phyloP scores from a whole-genome alignment of 1,140 invertebrate species.

The Zaprionus inermis region DNA sequence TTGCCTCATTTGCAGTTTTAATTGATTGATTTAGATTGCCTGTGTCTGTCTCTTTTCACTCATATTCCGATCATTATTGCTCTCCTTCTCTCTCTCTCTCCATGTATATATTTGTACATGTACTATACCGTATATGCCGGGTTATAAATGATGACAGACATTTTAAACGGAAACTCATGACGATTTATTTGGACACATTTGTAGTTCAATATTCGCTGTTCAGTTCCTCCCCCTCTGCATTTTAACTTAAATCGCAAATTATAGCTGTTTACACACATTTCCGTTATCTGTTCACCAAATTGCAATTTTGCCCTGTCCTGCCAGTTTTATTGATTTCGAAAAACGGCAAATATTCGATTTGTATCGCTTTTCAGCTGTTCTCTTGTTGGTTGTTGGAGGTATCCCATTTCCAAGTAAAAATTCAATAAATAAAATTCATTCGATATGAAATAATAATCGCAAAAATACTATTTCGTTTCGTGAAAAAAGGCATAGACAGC shows the following conservation, averaged over 20 bases:
- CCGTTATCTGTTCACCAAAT: conserved; percentile 3
- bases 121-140: neutral
- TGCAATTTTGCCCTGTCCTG: neutral
- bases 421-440: conserved; percentile 41
- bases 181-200: conserved; percentile 42
- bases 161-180: conserved; percentile 56
- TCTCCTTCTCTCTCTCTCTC: neutral
- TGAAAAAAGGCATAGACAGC: conserved; percentile 42
- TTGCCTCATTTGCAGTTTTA: conserved; percentile 59
- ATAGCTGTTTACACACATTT: conserved; percentile 44
- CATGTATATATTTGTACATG: neutral
- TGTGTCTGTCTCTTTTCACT: neutral
- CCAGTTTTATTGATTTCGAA: conserved; percentile 33
- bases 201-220: neutral
- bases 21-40: conserved; percentile 62
- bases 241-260: conserved; percentile 38
- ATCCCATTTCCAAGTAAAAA: neutral
- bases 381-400: neutral
- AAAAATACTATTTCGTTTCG: conserved; percentile 60
- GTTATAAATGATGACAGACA: conserved; percentile 20
- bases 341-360: neutral
- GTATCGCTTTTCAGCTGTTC: neutral
- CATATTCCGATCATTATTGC: neutral
- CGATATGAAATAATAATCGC: conserved; percentile 66
- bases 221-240: conserved; percentile 14